A percentile compares a stretch with the other conserved stretches of the same genome.
Conservation (phyloP, 92 coral and sea anemone genomes). For the Phenganax stokvisi region DNA sequence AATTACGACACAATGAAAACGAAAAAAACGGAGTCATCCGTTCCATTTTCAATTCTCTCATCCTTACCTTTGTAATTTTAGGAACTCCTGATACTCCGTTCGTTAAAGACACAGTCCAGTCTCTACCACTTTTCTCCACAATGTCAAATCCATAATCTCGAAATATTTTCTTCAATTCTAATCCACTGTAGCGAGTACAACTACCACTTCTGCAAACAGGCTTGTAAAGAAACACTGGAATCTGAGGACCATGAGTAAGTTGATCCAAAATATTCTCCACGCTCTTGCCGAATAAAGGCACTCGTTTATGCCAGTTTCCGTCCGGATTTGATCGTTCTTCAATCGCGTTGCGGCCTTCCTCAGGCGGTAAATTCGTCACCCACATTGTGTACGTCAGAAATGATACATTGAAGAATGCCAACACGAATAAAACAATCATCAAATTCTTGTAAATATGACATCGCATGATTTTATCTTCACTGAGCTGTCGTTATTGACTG, state of each 20-base stretch:
- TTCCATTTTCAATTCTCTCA: neutral
- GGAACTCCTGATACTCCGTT: constrained; percentile 39
- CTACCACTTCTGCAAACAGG: constrained; percentile 39
- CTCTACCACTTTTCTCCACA: constrained; percentile 25
- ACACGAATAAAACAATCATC: constrained; percentile 25
- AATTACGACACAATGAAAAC: too few relatives aligned
- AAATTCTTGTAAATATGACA: constrained; percentile 36
- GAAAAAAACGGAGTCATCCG: neutral
- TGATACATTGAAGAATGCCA: constrained; percentile 22
- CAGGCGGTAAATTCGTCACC: constrained; percentile 7
- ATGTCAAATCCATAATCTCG: constrained; percentile 27
- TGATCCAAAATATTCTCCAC: constrained; percentile 24
- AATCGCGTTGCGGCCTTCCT: neutral
- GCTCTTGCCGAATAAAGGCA: constrained; percentile 23
- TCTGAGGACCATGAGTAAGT: constrained; percentile 24
- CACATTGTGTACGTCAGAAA: constrained; percentile 17
- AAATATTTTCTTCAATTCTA: constrained; percentile 32
- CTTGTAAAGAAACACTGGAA: constrained; percentile 36
- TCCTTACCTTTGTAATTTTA: constrained; percentile 23
- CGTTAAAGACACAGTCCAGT: constrained; percentile 36
- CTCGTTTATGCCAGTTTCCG: constrained; percentile 10
- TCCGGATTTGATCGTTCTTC: neutral
- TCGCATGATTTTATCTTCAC: neutral
- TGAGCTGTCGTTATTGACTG: neutral
- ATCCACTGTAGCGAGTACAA: constrained; percentile 30